Conservation (phyloP, 2,888 invertebrate species). For the Tryphoninae sp. region DNA sequence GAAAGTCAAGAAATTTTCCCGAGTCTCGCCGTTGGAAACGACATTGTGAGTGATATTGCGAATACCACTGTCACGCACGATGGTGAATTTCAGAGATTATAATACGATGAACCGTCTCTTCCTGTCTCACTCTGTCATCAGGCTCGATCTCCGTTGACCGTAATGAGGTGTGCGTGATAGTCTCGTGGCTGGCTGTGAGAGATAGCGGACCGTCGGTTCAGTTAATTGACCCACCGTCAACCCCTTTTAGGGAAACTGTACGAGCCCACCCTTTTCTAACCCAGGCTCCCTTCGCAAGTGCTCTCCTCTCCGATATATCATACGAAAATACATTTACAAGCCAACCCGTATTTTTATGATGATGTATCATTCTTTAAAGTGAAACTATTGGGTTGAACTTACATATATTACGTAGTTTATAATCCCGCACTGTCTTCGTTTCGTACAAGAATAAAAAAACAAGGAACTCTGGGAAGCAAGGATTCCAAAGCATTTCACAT, state of each 20-base stretch:
- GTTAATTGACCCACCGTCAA: conserved; percentile 74
- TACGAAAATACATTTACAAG: not conserved
- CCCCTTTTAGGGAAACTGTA: conserved; percentile 66
- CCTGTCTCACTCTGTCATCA: conserved; percentile 29
- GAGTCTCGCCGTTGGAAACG: conserved; percentile 3
- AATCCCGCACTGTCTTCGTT: not conserved
- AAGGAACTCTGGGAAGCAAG: not conserved
- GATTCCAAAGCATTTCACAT: conserved; percentile 43
- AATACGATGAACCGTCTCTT: conserved; percentile 63
- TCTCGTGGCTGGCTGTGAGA: conserved; percentile 75
- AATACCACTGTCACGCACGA: conserved; percentile 75
- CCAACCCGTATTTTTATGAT: not conserved
- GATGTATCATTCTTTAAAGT: too few relatives aligned
- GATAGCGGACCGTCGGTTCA: conserved; percentile 76
- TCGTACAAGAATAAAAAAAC: not conserved
- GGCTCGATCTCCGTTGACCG: conserved; percentile 68
- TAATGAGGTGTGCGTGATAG: conserved; percentile 76
- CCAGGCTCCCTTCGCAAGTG: conserved; percentile 21
- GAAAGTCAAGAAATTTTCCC: conserved; percentile 20
- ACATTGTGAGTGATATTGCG: conserved; percentile 64
- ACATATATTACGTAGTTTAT: not conserved
- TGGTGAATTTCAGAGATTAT: conserved; percentile 70
- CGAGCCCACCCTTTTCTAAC: conserved; percentile 25
- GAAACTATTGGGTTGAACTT: too few relatives aligned
- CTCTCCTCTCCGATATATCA: conserved; percentile 18